These are phyloP conservation scores for Elegia similella DNA, from an alignment of 2,888 invertebrate genomes.

Conservation along the genomic window DNA sequence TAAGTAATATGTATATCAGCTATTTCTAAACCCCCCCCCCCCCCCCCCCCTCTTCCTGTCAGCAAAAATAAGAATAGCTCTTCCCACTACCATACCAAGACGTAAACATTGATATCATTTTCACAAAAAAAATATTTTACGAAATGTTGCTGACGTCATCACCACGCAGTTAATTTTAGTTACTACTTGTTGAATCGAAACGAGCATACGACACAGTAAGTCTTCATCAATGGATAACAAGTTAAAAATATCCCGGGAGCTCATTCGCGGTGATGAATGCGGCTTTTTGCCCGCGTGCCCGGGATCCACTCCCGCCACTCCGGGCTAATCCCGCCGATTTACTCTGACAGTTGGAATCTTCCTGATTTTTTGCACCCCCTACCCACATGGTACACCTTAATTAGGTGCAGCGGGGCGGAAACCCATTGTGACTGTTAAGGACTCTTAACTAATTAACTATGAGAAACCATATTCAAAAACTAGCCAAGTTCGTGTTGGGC, in stretches of 20 bases:
- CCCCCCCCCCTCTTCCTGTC: too few species aligned
- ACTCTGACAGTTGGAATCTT: conserved; percentile 74
- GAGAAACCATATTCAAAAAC: neutral
- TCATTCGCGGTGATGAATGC: conserved; percentile 66
- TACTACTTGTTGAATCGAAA: too few species aligned
- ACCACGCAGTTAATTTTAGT: too few species aligned
- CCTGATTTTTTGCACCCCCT: conserved; percentile 65
- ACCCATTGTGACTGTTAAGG: conserved; percentile 27
- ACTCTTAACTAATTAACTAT: conserved; percentile 24
- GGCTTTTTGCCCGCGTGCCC: conserved; percentile 71
- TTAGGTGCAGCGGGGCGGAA: conserved; percentile 71
- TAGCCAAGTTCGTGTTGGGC: too few species aligned
- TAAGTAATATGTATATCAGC: too few species aligned
- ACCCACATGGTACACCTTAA: conserved; percentile 70
- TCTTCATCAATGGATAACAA: conserved; percentile 22
- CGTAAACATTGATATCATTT: too few species aligned
- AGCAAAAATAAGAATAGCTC: too few species aligned
- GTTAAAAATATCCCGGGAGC: conserved; percentile 54
- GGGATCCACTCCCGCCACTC: conserved; percentile 31
- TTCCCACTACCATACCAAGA: too few species aligned
- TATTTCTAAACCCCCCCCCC: too few species aligned
- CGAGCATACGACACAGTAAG: neutral
- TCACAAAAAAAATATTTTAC: too few species aligned
- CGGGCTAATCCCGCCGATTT: conserved; percentile 66
- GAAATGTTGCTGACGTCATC: too few species aligned